Conservation (phyloP, 2,797 vertebrate species). For the Geotrypetes seraphini region DNA sequence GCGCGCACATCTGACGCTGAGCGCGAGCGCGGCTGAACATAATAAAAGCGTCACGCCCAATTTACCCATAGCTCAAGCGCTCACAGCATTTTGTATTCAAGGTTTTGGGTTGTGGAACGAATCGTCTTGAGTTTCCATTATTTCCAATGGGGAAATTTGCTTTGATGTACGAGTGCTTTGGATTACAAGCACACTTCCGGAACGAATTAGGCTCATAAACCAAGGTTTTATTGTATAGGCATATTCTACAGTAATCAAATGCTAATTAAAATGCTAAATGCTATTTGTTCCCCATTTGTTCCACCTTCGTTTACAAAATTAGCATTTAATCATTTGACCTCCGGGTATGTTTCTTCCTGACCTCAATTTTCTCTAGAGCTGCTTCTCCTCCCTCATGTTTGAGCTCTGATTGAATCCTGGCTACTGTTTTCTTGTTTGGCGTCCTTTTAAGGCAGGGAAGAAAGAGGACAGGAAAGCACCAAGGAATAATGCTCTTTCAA, state of each 20-base stretch:
- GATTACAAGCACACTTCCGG: too few species aligned
- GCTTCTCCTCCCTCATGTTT: conserved; percentile 15
- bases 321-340: conserved; percentile 12
- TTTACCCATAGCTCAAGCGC: too few species aligned
- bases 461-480: conserved; percentile 15
- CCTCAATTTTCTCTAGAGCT: conserved; percentile 23
- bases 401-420: conserved; percentile 18
- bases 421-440: conserved; percentile 31
- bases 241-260: conserved; percentile 12
- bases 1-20: too few species aligned
- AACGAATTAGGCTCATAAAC: too few species aligned
- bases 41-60: too few species aligned
- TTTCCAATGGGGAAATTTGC: too few species aligned
- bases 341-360: conserved; percentile 18
- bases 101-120: too few species aligned
- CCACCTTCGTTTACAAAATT: conserved; percentile 1
- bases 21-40: too few species aligned
- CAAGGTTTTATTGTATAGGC: too few species aligned
- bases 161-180: too few species aligned
- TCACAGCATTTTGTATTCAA: too few species aligned
- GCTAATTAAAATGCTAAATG: conserved; percentile 12
- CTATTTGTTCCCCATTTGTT: conserved; percentile 6
- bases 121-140: too few species aligned
- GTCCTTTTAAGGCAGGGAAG: conserved; percentile 14
- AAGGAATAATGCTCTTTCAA: conserved; percentile 7